These are phyloP conservation scores for Drosophila oshimai DNA, from an alignment of 1,140 invertebrate species.

Conservation along the genomic window DNA sequence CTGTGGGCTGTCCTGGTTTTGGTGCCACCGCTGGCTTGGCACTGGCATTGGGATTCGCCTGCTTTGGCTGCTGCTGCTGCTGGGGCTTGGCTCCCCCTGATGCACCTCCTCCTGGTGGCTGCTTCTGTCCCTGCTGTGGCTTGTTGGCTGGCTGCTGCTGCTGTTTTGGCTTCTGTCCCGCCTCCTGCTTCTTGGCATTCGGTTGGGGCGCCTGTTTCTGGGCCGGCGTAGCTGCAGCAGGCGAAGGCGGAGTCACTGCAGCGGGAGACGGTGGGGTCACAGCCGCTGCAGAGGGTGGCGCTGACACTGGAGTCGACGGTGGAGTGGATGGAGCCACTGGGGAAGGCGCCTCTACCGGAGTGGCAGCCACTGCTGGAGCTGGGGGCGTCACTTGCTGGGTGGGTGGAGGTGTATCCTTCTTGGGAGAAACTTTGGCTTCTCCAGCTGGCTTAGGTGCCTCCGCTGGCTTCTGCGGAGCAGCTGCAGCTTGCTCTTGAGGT, in stretches of 20 bases:
- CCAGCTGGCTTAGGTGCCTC: background rate
- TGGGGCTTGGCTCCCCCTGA: slow-evolving; percentile 12
- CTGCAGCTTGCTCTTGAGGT: background rate
- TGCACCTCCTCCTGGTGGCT: background rate
- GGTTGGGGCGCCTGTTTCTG: slow-evolving; percentile 20
- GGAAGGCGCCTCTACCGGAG: background rate
- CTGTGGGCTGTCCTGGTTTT: slow-evolving; percentile 15
- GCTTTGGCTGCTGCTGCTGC: slow-evolving; percentile 35
- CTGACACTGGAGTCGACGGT: slow-evolving; percentile 16
- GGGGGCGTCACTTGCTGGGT: slow-evolving; percentile 5
- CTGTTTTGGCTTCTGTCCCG: slow-evolving; percentile 38
- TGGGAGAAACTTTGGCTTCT: background rate
- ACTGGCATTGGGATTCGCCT: slow-evolving; percentile 22
- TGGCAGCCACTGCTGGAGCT: background rate
- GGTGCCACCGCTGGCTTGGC: slow-evolving; percentile 31
- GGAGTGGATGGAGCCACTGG: slow-evolving; percentile 9
- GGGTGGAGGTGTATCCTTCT: background rate
- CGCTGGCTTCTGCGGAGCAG: background rate
- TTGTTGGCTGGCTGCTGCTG: slow-evolving; percentile 27
- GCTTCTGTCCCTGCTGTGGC: slow-evolving; percentile 31
- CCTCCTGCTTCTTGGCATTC: slow-evolving; percentile 42
- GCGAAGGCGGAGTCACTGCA: slow-evolving; percentile 1
- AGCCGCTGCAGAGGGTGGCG: slow-evolving; percentile 11
- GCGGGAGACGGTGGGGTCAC: slow-evolving; percentile 21
- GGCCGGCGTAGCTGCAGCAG: background rate